Evolutionary conservation across 2,113 vertebrate species (phyloP).

Genomic region (Upupa epops): DNA sequence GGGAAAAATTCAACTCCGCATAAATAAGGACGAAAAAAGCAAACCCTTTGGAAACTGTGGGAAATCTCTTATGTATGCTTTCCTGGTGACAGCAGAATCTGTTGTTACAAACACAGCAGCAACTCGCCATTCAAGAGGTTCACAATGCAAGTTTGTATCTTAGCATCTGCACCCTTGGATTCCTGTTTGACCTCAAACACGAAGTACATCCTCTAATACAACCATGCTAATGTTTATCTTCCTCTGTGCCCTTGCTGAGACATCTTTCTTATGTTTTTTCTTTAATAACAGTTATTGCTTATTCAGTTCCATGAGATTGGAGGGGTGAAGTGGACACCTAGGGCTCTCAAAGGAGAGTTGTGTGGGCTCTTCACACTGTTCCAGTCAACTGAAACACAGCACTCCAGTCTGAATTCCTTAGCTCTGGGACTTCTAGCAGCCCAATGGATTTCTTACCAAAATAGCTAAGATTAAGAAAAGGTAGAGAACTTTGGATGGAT

Average conservation of each 20-base stretch:
- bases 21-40: background rate
- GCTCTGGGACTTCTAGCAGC: background rate
- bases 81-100: background rate
- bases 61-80: background rate
- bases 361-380: background rate
- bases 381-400: background rate
- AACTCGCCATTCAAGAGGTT: background rate
- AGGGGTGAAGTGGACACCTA: background rate
- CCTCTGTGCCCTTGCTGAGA: background rate
- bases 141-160: background rate
- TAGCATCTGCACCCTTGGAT: background rate
- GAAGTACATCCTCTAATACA: background rate
- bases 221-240: background rate
- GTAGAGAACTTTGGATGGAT: background rate
- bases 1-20: background rate
- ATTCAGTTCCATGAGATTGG: background rate
- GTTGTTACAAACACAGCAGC: background rate
- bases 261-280: background rate
- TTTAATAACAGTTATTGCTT: background rate
- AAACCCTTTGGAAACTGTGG: background rate
- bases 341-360: fast-evolving
- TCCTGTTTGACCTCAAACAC: background rate
- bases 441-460: background rate
- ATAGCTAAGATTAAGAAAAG: background rate
- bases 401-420: background rate